Evolutionary conservation across 2,888 invertebrate genomes (phyloP).

Genomic region (Gerris lacustris): DNA sequence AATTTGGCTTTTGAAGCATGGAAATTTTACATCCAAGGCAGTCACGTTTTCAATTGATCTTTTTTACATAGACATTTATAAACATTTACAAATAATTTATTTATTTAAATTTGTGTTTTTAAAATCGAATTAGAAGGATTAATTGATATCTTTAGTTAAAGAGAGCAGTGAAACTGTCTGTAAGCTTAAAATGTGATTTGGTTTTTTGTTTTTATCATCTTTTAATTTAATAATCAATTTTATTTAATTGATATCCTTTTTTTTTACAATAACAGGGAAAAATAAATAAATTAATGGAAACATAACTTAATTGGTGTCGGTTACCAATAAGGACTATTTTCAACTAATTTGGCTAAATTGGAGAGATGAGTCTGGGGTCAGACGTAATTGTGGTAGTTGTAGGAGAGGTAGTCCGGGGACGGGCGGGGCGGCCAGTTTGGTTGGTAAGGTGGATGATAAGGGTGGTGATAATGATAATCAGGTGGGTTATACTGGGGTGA

Average conservation of each 20-base stretch:
- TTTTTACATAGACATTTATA: background rate
- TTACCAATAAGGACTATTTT: slow-evolving; percentile 27
- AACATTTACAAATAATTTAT: too few relatives aligned
- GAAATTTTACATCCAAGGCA: background rate
- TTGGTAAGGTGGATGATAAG: slow-evolving; percentile 22
- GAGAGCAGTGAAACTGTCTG: too few relatives aligned
- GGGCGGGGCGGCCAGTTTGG: slow-evolving; percentile 22
- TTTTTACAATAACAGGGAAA: too few relatives aligned
- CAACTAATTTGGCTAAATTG: slow-evolving; percentile 26
- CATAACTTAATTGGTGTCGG: background rate
- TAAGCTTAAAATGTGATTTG: too few relatives aligned
- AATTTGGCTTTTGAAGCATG: slow-evolving; percentile 3
- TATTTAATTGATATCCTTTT: too few relatives aligned
- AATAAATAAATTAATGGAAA: too few relatives aligned
- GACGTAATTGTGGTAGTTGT: slow-evolving; percentile 24
- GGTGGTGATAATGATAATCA: slow-evolving; percentile 17
- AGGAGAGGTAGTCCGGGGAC: slow-evolving; percentile 23
- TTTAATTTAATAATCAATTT: too few relatives aligned
- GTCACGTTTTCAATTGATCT: slow-evolving; percentile 1
- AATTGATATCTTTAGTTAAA: too few relatives aligned
- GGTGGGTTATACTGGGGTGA: slow-evolving; percentile 11
- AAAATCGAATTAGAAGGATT: too few relatives aligned
- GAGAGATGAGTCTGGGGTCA: slow-evolving; percentile 28
- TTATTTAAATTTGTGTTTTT: too few relatives aligned
- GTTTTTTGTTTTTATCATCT: too few relatives aligned